phyloP scores from a whole-genome alignment of 2,113 vertebrate genomes.

The Hippocampus mohnikei region DNA sequence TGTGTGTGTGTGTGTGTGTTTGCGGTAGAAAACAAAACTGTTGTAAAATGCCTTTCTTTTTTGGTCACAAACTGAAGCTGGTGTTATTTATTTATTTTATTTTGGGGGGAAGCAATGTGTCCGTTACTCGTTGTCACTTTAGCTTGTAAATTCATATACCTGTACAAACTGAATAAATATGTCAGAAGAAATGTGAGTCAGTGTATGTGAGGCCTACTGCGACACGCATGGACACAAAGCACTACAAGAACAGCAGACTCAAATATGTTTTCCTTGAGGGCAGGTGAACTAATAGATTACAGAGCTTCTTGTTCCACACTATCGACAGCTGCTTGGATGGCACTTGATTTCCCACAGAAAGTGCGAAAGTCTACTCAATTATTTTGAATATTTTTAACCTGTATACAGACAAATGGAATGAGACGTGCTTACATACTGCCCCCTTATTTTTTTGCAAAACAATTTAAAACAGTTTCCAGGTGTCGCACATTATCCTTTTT shows the following conservation, averaged over 20 bases:
- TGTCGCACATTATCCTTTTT: no score
- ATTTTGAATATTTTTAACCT: no score
- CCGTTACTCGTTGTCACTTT: constrained; percentile 68
- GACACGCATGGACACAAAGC: not conserved
- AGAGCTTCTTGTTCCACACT: constrained; percentile 4
- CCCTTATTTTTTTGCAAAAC: no score
- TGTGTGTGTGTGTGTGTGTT: constrained; percentile 7
- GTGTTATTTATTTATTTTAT: constrained; percentile 20
- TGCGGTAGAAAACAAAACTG: constrained; percentile 25
- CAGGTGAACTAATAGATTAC: constrained; percentile 42
- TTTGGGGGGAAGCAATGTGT: constrained; percentile 60
- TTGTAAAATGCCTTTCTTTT: constrained; percentile 56
- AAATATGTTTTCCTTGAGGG: constrained; percentile 45
- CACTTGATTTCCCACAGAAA: no score
- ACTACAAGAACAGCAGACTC: not conserved
- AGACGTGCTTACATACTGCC: no score
- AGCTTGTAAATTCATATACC: constrained; percentile 70
- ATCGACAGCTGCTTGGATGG: not conserved
- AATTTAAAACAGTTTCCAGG: no score
- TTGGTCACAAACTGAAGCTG: constrained; percentile 65
- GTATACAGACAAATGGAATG: no score
- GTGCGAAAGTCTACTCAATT: no score
- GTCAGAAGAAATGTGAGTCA: constrained; percentile 41
- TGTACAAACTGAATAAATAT: constrained; percentile 74
- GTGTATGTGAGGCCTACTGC: constrained; percentile 16